These are phyloP conservation scores for Oxycera nigricornis DNA, from an alignment of 2,888 invertebrate genomes.

Conservation along the genomic window DNA sequence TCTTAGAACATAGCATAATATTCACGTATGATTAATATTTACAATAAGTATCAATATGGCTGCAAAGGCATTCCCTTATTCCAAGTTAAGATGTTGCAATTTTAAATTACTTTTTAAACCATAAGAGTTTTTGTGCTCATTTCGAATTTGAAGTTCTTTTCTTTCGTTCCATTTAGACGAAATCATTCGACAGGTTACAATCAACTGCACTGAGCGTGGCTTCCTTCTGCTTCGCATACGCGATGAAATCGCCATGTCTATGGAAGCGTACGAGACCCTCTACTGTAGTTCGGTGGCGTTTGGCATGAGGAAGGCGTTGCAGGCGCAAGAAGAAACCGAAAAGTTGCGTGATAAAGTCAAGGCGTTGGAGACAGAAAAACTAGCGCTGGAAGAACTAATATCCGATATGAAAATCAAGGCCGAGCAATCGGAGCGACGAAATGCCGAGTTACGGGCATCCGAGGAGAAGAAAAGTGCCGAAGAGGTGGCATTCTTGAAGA, in stretches of 20 bases:
- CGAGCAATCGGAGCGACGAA: conserved; percentile 82
- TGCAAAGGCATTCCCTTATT: no score
- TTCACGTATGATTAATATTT: no score
- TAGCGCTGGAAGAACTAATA: conserved; percentile 62
- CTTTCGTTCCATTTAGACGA: conserved; percentile 67
- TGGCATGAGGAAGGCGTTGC: conserved; percentile 96
- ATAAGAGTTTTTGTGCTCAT: no score
- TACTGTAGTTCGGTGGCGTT: conserved; percentile 98
- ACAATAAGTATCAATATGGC: no score
- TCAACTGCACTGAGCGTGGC: conserved; percentile 96
- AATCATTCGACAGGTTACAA: conserved; percentile 92
- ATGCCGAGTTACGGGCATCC: conserved; percentile 82
- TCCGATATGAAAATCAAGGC: conserved; percentile 73
- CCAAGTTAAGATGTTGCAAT: no score
- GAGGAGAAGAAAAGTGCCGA: conserved; percentile 93
- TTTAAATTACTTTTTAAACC: no score
- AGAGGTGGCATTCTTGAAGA: conserved; percentile 89
- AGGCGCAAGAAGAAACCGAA: conserved; percentile 76
- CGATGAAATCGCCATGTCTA: conserved; percentile 95
- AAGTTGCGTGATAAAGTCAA: conserved; percentile 79
- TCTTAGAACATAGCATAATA: no score
- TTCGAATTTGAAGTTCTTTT: no score
- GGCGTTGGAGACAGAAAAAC: conserved; percentile 66
- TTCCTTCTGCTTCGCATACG: conserved; percentile 89
- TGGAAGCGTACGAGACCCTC: conserved; percentile 94